Percentiles rank a stretch among this genome's conserved stretches.
phyloP scores from a whole-genome alignment of 2,797 vertebrate species.

The Poecilia gillii region DNA sequence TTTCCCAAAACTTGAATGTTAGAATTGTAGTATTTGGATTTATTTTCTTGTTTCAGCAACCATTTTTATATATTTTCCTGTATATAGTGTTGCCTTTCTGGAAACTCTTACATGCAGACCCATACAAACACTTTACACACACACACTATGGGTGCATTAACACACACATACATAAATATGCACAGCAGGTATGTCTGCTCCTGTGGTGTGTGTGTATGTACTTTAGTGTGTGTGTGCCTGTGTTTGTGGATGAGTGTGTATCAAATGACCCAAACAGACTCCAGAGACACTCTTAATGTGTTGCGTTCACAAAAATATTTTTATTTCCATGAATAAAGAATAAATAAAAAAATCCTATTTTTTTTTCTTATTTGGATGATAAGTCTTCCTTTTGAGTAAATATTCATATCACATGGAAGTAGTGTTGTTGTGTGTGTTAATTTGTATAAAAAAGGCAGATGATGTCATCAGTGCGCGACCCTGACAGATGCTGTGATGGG shows the following conservation, averaged over 20 bases:
- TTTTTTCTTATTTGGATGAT: slow-evolving; percentile 65
- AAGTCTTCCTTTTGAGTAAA: slow-evolving; percentile 85
- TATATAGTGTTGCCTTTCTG: slow-evolving; percentile 82
- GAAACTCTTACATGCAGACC: slow-evolving; percentile 58
- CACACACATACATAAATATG: slow-evolving; percentile 68
- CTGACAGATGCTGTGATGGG: slow-evolving; percentile 63
- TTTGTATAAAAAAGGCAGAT: slow-evolving; percentile 67
- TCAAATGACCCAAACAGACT: slow-evolving; percentile 66
- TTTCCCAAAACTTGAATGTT: slow-evolving; percentile 74
- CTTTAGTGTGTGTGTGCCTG: slow-evolving; percentile 58
- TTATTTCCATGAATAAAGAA: slow-evolving; percentile 59
- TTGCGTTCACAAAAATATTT: slow-evolving; percentile 54
- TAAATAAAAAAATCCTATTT: slow-evolving; percentile 26
- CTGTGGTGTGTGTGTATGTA: slow-evolving; percentile 56
- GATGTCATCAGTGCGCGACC: slow-evolving; percentile 74
- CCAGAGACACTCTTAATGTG: slow-evolving; percentile 67
- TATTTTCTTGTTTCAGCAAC: slow-evolving; percentile 63
- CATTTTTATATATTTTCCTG: slow-evolving; percentile 72
- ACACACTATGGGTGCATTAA: slow-evolving; percentile 59
- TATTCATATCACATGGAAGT: slow-evolving; percentile 78
- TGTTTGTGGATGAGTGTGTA: slow-evolving; percentile 69
- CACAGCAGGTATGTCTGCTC: slow-evolving; percentile 67
- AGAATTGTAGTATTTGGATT: slow-evolving; percentile 63
- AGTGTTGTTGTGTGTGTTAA: slow-evolving; percentile 73
- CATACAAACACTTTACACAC: slow-evolving; percentile 65